These are phyloP conservation scores for Cataglyphis rosenhaueri DNA, from an alignment of 2,888 invertebrate genomes.

Conservation along the genomic window DNA sequence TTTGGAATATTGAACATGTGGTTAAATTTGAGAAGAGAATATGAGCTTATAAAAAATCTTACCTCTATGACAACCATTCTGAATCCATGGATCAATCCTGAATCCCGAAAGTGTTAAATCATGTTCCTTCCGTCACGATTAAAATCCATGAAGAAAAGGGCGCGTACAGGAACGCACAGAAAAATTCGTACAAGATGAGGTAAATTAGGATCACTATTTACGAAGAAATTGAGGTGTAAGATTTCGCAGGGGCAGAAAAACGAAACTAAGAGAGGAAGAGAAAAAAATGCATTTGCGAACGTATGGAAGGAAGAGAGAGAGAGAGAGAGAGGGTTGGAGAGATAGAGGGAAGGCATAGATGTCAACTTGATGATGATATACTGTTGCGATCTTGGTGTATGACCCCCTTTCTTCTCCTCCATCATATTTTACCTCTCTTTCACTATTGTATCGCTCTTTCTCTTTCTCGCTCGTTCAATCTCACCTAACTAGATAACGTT, in stretches of 20 bases:
- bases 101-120: not conserved
- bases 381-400: conserved; percentile 81
- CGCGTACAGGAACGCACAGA: not conserved
- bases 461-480: conserved; percentile 40
- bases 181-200: not conserved
- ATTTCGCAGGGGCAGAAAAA: conserved; percentile 56
- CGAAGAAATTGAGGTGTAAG: conserved; percentile 59
- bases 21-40: not conserved
- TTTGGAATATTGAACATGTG: not conserved
- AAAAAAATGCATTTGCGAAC: conserved; percentile 16
- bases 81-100: not conserved
- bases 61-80: not conserved
- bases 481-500: conserved; percentile 23
- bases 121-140: not conserved
- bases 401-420: conserved; percentile 67
- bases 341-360: conserved; percentile 68
- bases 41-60: not conserved
- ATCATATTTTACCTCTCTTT: conserved; percentile 61
- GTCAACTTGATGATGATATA: conserved; percentile 85
- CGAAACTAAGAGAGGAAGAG: not conserved
- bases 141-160: not conserved
- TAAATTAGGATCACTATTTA: conserved; percentile 3
- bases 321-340: conserved; percentile 44
- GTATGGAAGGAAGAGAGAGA: conserved; percentile 54
- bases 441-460: not conserved